These are phyloP conservation scores for Denticeps clupeoides DNA, from an alignment of 2,797 vertebrate species.

Conservation along the genomic window DNA sequence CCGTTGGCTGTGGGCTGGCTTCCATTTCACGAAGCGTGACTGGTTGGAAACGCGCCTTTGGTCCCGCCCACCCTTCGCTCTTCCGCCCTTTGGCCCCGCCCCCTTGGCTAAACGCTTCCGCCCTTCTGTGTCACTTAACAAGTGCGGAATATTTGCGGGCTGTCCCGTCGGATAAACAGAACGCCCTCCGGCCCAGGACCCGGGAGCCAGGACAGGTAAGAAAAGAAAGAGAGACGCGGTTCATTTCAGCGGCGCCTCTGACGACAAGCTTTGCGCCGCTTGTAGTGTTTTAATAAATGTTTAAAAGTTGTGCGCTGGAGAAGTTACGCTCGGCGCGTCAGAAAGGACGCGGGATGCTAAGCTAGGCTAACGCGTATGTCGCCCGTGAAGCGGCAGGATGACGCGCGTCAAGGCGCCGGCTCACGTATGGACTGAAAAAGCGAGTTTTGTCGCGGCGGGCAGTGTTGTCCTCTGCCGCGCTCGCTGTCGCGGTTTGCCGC, in stretches of 20 bases:
- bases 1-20: neutral
- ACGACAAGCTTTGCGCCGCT: too few relatives aligned
- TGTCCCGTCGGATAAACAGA: neutral
- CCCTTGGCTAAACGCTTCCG: constrained; percentile 38
- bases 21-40: constrained; percentile 25
- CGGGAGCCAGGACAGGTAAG: neutral
- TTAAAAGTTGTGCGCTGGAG: too few relatives aligned
- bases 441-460: too few relatives aligned
- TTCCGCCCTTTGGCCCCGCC: constrained; percentile 48
- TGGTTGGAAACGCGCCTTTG: constrained; percentile 42
- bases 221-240: too few relatives aligned
- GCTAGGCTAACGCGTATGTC: too few relatives aligned
- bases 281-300: too few relatives aligned
- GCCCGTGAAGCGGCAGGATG: too few relatives aligned
- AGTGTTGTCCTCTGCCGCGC: constrained; percentile 1
- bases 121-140: constrained; percentile 23
- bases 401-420: too few relatives aligned
- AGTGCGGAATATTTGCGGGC: constrained; percentile 14
- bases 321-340: too few relatives aligned
- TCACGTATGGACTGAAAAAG: too few relatives aligned
- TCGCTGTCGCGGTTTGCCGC: neutral
- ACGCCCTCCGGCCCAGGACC: neutral
- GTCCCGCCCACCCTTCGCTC: constrained; percentile 44
- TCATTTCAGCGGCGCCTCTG: too few relatives aligned
- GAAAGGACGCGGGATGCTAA: too few relatives aligned